Base-by-base conservation (phyloP, 2,888 invertebrate genomes). In the Drosophila fungiperda region DNA sequence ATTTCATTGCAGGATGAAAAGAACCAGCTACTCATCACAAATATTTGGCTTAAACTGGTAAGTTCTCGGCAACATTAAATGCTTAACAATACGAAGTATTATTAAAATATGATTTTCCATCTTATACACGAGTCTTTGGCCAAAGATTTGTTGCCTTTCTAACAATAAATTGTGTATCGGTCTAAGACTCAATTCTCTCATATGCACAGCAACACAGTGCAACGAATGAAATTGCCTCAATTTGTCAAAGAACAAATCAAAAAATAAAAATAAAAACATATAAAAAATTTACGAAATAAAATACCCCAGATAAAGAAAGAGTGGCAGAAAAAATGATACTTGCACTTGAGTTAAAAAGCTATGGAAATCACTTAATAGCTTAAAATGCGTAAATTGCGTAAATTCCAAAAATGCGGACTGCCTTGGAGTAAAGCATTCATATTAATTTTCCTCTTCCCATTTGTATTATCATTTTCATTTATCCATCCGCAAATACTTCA, bases 21-120 rank as follows among this genome's bases (percentile, higher is more conserved):
- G 94, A 98, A 98, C 95, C 98, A 98, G 94, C 96, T 98, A 94
- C 96, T 98, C 93, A 97, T 98, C 93, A 97, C 98, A 92, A 98
- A 98, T 95, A 97, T 98, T 94, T 98, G 98, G 98, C 95, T 98
- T 91, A 98, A 98, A 95, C 95, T 98, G 95, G 98, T 98, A 94
- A 97, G 97, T 96, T 45, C 1, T 26, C 12, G 9, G n/a, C 23
- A 61, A 38, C 59, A 64, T 33, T 33, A 64, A 67, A 63, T 64
- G 58, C 48, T 59, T 40, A 64, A 61, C 61, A 68, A 62, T 68
- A 26, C 23, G 2, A 64, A 49, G 68, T 40, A 58, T 62, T 63
- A 75, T 36, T 68, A 48, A 79, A 65, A 61, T 64, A 26, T 35
- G 49, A 60, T 33, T 33, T 52, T 29, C 42, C 20, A 9, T 53